Evolutionary conservation across 2,888 invertebrate genomes (phyloP), one percentile per base, ranked within the genome.

Genomic region (Pristionchus entomophagus): DNA sequence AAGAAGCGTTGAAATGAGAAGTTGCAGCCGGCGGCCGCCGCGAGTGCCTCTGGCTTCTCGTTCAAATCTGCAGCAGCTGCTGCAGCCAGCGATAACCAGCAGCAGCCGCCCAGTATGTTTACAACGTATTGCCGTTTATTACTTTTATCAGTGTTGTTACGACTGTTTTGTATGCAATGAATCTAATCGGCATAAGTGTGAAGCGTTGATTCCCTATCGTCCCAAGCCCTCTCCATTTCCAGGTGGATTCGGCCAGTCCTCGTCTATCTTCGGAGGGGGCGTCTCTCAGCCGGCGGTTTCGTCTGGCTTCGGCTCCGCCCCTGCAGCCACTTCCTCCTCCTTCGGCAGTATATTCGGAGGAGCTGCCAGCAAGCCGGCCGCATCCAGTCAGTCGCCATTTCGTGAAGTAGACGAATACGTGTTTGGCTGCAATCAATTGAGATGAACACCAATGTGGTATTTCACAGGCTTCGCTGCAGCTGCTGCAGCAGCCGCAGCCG

Each of bases 401-500:
- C n/a, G n/a, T n/a, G n/a, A n/a, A n/a, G n/a, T n/a, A n/a, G n/a
- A n/a, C n/a, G n/a, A n/a, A n/a, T n/a, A n/a, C n/a, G n/a, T n/a
- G n/a, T n/a, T n/a, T n/a, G n/a, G n/a, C n/a, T n/a, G n/a, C n/a
- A n/a, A n/a, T n/a, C n/a, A n/a, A n/a, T n/a, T n/a, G n/a, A n/a
- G n/a, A n/a, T n/a, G n/a, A n/a, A n/a, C n/a, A n/a, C n/a, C n/a
- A n/a, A n/a, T n/a, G n/a, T n/a, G 4, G 38, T 2, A n/a, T 41
- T 22, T 56, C 45, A 3, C 56, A 81, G 81, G 56, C 26, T 81
- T 81, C 26, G 81, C 81, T 10, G 81, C 82, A 41, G 86, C 86
- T 6, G 86, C 86, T 26, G 86, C 82, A 19, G 62, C 81, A 29
- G 77, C 69, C 10, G 86, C 86, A 69, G 69, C 69, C 22, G 81